Evolutionary conservation across 2,113 vertebrate genomes (phyloP).

Genomic region (Phoenicopterus ruber): DNA sequence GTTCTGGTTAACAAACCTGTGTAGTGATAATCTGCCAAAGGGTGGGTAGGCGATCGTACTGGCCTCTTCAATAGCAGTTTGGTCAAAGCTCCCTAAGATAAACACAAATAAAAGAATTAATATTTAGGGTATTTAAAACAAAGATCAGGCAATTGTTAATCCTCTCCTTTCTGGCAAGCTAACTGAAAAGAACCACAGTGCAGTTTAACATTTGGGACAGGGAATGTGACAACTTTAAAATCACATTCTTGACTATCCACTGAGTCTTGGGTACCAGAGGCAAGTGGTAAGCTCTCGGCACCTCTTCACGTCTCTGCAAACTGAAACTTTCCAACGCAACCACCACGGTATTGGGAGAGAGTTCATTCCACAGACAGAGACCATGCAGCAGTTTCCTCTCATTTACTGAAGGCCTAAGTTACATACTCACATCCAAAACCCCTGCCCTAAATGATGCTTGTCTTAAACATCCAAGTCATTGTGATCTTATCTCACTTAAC

Average conservation of each 20-base stretch:
- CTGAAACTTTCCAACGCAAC: background rate
- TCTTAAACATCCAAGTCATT: background rate
- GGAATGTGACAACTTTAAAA: background rate
- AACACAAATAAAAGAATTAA: background rate
- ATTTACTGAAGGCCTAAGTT: background rate
- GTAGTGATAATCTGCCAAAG: slow-evolving; percentile 91
- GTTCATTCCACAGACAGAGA: background rate
- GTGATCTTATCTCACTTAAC: background rate
- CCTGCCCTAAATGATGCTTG: background rate
- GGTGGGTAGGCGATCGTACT: slow-evolving; percentile 77
- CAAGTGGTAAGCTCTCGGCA: background rate
- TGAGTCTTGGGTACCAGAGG: background rate
- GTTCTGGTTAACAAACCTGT: slow-evolving; percentile 77
- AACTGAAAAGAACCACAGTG: background rate
- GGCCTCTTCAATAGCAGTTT: slow-evolving; percentile 86
- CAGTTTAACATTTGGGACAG: background rate
- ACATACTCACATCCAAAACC: background rate
- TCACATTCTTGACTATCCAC: background rate
- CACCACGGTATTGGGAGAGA: background rate
- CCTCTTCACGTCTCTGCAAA: background rate
- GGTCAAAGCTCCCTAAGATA: slow-evolving; percentile 82
- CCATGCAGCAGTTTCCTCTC: background rate
- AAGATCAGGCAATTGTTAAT: background rate
- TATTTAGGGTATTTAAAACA: background rate
- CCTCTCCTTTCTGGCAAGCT: background rate